These are phyloP conservation scores for Rhabdornis inornatus DNA, from an alignment of 2,113 vertebrate genomes.

Conservation along the genomic window DNA sequence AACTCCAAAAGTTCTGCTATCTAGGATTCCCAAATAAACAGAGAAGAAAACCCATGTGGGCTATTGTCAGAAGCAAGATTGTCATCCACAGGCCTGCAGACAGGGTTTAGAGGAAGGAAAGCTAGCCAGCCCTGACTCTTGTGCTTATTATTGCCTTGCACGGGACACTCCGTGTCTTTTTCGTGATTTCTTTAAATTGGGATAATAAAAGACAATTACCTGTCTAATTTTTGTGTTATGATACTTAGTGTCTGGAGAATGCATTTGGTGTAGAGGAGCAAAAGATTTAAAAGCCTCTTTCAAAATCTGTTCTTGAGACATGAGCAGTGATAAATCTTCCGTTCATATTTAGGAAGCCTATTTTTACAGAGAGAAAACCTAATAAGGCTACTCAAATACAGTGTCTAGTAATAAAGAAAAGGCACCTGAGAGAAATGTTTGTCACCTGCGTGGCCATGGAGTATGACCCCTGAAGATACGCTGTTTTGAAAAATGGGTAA, in stretches of 20 bases:
- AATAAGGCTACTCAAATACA: background rate
- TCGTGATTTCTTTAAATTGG: background rate
- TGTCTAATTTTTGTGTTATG: background rate
- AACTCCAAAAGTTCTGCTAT: background rate
- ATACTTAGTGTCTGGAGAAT: background rate
- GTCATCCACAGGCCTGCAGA: background rate
- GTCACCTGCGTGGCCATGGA: accelerated
- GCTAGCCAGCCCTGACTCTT: background rate
- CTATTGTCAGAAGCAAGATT: background rate
- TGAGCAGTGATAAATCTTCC: background rate
- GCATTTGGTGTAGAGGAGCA: background rate
- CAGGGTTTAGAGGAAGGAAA: background rate
- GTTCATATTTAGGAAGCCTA: background rate
- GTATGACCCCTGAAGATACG: background rate
- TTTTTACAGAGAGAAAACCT: background rate
- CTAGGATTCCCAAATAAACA: background rate
- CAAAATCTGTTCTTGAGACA: background rate
- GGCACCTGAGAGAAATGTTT: background rate
- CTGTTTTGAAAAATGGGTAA: background rate
- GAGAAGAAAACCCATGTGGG: background rate
- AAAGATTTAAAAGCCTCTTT: background rate
- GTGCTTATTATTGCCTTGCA: background rate
- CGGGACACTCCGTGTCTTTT: background rate
- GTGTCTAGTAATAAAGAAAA: background rate
- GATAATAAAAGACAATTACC: background rate